Percentiles rank a stretch among this genome's conserved stretches.
These are phyloP conservation scores for Acrobasis suavella DNA, from an alignment of 2,888 invertebrate genomes.

Conservation along the genomic window DNA sequence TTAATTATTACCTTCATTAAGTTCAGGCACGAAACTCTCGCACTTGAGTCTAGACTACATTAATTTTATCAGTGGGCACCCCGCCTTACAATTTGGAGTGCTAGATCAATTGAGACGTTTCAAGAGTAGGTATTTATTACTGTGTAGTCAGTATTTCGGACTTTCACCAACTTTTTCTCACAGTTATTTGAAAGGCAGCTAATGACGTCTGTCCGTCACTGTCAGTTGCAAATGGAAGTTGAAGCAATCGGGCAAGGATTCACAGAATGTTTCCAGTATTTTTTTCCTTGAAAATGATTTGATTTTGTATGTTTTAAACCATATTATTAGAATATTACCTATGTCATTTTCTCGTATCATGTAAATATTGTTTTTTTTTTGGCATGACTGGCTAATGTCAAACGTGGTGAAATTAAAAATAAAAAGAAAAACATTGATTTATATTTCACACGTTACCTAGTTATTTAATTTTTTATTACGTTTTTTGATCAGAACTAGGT, in stretches of 20 bases:
- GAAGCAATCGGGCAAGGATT: constrained; percentile 5
- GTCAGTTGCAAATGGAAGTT: constrained; percentile 8
- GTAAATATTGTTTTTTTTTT: too few species aligned
- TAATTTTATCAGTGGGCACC: background rate
- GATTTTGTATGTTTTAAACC: background rate
- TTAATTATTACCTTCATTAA: background rate
- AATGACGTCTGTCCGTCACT: constrained; percentile 23
- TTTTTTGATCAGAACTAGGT: too few species aligned
- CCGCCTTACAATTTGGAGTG: constrained; percentile 8
- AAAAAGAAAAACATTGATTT: too few species aligned
- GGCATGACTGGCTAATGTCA: too few species aligned
- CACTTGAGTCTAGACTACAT: background rate
- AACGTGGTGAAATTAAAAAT: too few species aligned
- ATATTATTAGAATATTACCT: background rate
- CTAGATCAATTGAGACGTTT: constrained; percentile 21
- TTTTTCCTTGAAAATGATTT: background rate
- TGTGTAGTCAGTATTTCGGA: constrained; percentile 20
- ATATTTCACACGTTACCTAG: too few species aligned
- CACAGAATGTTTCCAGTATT: background rate
- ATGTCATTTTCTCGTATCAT: too few species aligned
- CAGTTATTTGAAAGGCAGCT: constrained; percentile 24
- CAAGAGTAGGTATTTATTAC: constrained; percentile 21
- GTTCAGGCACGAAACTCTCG: background rate
- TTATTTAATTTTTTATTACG: too few species aligned
- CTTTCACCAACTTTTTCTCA: constrained; percentile 24